Evolutionary conservation across 2,888 invertebrate genomes (phyloP).

Genomic region (Polymixis lichenea): DNA sequence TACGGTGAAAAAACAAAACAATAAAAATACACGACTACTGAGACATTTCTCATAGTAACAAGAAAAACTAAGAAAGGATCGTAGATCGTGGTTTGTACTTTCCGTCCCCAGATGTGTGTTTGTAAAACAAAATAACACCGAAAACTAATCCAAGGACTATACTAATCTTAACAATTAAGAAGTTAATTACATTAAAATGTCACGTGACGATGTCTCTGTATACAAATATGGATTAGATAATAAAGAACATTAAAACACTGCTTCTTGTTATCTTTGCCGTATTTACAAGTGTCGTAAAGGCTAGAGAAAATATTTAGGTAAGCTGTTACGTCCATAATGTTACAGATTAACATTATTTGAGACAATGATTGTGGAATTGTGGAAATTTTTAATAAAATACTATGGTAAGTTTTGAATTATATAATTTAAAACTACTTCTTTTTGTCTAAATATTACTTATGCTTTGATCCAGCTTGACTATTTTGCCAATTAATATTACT

Average conservation of each 20-base stretch:
- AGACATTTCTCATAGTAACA: neutral
- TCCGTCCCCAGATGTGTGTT: neutral
- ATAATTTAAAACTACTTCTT: no score
- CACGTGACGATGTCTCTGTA: slow-evolving; percentile 18
- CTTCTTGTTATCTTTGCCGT: slow-evolving; percentile 61
- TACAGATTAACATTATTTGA: slow-evolving; percentile 45
- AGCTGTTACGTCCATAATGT: slow-evolving; percentile 48
- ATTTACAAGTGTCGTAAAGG: slow-evolving; percentile 52
- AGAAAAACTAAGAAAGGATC: no score
- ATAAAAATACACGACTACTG: neutral
- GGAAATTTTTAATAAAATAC: slow-evolving; percentile 3
- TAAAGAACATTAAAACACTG: slow-evolving; percentile 55
- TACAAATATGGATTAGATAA: slow-evolving; percentile 56
- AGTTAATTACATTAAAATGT: slow-evolving; percentile 36
- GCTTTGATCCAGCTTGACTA: neutral
- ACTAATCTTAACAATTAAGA: slow-evolving; percentile 51
- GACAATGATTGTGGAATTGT: slow-evolving; percentile 11
- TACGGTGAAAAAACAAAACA: neutral
- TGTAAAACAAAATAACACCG: slow-evolving; percentile 16
- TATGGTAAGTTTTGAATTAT: no score
- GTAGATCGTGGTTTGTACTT: no score
- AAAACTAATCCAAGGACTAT: slow-evolving; percentile 31
- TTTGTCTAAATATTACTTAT: neutral
- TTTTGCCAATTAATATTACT: neutral
- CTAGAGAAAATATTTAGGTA: slow-evolving; percentile 62